Conservation (phyloP, 2,888 invertebrate genomes). For the Drosophila yooni region DNA sequence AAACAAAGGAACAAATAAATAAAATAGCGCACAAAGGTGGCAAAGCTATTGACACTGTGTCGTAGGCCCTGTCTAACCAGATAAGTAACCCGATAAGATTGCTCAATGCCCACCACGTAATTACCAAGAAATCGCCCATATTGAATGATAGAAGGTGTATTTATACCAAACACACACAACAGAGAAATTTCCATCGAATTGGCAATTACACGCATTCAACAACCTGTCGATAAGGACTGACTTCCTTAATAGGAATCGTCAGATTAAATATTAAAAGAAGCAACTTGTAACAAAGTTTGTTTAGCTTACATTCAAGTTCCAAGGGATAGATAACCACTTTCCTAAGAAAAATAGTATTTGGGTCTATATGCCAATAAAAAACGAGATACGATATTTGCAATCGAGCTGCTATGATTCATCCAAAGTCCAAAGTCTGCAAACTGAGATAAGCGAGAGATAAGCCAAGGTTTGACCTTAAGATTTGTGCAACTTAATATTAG, state of each 20-base stretch:
- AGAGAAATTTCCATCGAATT: constrained; percentile 9
- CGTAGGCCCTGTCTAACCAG: constrained; percentile 55
- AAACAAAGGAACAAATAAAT: neutral
- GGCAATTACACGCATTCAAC: neutral
- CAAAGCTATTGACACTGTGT: constrained; percentile 54
- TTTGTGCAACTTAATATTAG: too few relatives aligned
- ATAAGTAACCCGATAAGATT: constrained; percentile 72
- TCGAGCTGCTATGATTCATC: neutral
- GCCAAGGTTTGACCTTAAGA: too few relatives aligned
- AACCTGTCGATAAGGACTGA: constrained; percentile 4
- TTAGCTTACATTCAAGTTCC: neutral
- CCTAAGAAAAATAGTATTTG: neutral
- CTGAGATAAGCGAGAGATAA: too few relatives aligned
- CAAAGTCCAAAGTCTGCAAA: too few relatives aligned
- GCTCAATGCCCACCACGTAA: constrained; percentile 28
- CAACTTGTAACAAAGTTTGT: neutral
- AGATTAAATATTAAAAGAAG: neutral
- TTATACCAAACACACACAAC: constrained; percentile 6
- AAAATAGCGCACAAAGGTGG: constrained; percentile 12
- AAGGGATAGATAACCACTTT: neutral
- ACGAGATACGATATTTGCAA: neutral
- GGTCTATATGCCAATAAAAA: neutral
- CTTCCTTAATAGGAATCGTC: neutral
- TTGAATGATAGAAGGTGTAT: constrained; percentile 28
- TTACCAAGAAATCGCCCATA: constrained; percentile 24